Evolutionary conservation across 2,888 invertebrate genomes (phyloP), one percentile per base, ranked within the genome.

Genomic region (Acrobasis repandana): DNA sequence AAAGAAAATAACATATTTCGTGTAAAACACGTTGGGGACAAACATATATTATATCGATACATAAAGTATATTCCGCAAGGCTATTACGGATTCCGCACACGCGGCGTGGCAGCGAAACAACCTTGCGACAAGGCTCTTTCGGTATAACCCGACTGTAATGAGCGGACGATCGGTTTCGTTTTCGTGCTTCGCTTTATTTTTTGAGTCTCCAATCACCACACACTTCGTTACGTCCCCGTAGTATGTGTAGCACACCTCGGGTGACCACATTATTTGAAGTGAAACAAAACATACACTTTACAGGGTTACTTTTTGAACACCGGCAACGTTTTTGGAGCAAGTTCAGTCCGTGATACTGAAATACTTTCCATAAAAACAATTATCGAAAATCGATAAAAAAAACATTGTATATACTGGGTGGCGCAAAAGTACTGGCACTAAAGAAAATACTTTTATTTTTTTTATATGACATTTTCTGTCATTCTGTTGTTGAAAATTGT

Each of bases 101-200:
- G 83, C 73, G 67, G 73, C 75, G 74, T 73, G 76, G 75, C 75
- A 76, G 71, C 77, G 75, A 80, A 76, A 80, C 85, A 88, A 84
- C 90, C 90, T 90, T 88, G 89, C 72, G 67, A 77, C 89, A 87
- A 89, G 89, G 88, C 81, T 85, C 79, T 83, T 77, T 77, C 72
- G 76, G 77, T 75, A 72, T 75, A 79, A 76, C 70, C 73, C 73
- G 73, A 74, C 74, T 73, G 71, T 74, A 70, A 69, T 66, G 75
- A 71, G 70, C 52, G 9, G 51, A 50, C 56, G 51, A 34, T 33
- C 15, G 14, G 51, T 34, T 50, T 50, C 18, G 14, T 50, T 28
- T 50, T 50, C n/a, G 51, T 51, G 34, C 33, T 14, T 51, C 34
- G 33, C 33, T 51, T 33, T 34, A 34, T 51, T 15, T 51, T 34